Conservation (phyloP, 2,113 vertebrate genomes). For the Lontra canadensis region DNA sequence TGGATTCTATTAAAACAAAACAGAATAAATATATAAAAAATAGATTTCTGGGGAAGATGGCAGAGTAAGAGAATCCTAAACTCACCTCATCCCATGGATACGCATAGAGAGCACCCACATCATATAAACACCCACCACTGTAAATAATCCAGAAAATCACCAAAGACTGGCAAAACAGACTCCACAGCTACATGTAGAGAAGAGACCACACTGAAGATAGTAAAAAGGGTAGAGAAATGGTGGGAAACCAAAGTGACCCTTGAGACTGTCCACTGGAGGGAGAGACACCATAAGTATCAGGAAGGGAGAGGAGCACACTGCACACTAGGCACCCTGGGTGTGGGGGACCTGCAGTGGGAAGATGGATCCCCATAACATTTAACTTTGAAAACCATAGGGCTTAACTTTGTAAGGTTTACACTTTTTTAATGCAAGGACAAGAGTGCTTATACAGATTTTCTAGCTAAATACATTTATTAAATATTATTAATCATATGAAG, state of each 20-base stretch:
- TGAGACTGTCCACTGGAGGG: background rate
- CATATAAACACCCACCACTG: background rate
- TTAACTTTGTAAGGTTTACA: background rate
- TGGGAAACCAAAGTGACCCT: background rate
- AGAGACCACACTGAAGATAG: background rate
- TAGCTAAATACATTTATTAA: background rate
- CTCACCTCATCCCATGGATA: background rate
- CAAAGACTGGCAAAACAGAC: background rate
- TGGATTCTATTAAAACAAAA: background rate
- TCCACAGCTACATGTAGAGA: background rate
- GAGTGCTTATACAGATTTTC: background rate
- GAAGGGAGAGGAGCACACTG: background rate
- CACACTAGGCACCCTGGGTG: background rate
- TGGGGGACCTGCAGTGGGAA: background rate
- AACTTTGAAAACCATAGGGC: background rate
- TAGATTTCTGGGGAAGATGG: background rate
- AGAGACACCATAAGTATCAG: background rate
- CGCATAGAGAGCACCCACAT: background rate
- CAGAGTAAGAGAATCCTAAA: background rate
- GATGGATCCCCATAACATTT: background rate
- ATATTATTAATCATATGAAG: background rate
- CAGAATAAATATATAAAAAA: background rate
- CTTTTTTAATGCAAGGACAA: background rate
- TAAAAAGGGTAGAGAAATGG: background rate
- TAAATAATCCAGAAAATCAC: background rate